phyloP scores from a whole-genome alignment of 2,113 vertebrate species.

The Danionella cerebrum region DNA sequence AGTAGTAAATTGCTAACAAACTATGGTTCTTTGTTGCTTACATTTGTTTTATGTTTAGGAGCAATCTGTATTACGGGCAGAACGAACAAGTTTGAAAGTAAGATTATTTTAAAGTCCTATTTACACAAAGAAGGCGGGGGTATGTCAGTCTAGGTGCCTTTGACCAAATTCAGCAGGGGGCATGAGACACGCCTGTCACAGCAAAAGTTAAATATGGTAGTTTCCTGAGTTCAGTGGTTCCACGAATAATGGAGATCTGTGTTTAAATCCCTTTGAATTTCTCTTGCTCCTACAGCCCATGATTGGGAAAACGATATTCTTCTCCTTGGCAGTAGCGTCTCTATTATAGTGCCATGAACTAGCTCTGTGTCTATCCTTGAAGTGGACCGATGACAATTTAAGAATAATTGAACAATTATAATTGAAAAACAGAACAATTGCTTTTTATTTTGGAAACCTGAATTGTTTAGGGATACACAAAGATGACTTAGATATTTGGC shows the following conservation, averaged over 20 bases:
- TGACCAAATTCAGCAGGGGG: too few species aligned
- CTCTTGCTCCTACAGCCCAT: background rate
- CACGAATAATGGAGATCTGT: background rate
- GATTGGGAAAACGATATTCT: constrained; percentile 5
- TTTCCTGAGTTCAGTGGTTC: background rate
- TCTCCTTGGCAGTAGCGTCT: background rate
- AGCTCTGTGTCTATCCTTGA: background rate
- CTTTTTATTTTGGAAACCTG: background rate
- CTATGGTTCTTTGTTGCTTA: too few species aligned
- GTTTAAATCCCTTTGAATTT: background rate
- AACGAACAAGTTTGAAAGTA: too few species aligned
- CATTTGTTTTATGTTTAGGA: too few species aligned
- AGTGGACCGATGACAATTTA: background rate
- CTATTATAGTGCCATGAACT: background rate
- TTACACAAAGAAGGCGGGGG: too few species aligned
- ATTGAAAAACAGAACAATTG: too few species aligned
- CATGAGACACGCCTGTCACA: background rate
- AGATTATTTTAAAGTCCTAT: too few species aligned
- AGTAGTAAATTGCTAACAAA: too few species aligned
- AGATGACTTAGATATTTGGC: background rate
- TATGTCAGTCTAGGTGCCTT: too few species aligned
- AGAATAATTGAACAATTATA: background rate
- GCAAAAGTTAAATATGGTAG: background rate
- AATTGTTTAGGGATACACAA: background rate
- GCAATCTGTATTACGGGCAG: too few species aligned